These are phyloP conservation scores for Onychomys arenicola DNA, from an alignment of 2,797 vertebrate species.

Conservation along the genomic window DNA sequence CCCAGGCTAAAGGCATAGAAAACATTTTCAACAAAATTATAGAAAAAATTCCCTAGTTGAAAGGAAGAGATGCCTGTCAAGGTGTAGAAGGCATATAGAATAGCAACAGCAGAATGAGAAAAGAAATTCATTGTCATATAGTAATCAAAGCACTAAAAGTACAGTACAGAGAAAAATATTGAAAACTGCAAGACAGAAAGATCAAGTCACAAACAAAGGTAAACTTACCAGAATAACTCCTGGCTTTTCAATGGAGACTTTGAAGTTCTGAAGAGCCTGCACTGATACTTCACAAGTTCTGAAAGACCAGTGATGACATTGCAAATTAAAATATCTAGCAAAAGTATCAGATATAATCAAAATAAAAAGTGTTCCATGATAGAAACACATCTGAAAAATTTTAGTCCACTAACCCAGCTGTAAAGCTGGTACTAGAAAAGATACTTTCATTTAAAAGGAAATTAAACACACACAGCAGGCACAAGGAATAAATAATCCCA, in stretches of 20 bases:
- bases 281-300: no score
- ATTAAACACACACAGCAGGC: neutral
- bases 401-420: neutral
- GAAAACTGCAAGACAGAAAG: neutral
- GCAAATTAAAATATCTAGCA: no score
- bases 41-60: neutral
- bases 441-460: neutral
- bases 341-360: no score
- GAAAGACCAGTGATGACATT: no score
- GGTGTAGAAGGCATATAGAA: neutral
- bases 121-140: no score
- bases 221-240: neutral
- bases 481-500: neutral
- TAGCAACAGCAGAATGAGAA: no score
- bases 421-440: neutral
- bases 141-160: neutral
- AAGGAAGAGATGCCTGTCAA: neutral
- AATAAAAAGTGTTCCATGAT: neutral
- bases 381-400: neutral
- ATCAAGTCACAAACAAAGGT: neutral
- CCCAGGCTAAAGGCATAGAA: neutral
- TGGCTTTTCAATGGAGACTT: neutral
- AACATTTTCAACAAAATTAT: neutral
- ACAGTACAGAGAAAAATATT: neutral
- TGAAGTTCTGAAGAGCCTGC: neutral